Evolutionary conservation across 2,888 invertebrate species (phyloP), one percentile per base, ranked within the genome.

Genomic region (Epirrita christyi): DNA sequence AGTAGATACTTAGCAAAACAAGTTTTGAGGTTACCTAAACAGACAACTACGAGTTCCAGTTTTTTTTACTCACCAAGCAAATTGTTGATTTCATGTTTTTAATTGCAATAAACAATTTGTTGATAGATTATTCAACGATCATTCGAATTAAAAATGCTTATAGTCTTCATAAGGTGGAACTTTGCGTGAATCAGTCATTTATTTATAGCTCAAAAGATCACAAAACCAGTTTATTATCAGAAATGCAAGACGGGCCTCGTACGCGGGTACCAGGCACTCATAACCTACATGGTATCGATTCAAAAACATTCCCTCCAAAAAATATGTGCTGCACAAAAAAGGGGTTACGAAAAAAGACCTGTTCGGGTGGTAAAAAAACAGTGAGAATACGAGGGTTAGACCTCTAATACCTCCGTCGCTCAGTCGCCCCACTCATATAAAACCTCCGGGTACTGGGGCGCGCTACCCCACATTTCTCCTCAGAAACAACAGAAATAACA

Each of bases 321-420:
- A 79, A 83, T n/a, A 80, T 71, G 77, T 76, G 77, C 67, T 77
- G 72, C 70, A 84, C 75, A 85, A 86, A 87, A 88, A 91, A 88
- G 85, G 87, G 88, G 88, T 88, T 83, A 82, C 80, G 77, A 73
- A 72, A 50, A 69, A 71, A 75, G 84, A 88, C 88, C 86, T 87
- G 86, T 78, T 84, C 78, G 82, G 78, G 67, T 73, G 75, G 67
- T 64, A 81, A 83, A 84, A 86, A 85, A 83, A 77, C 76, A 81
- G 65, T 75, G 85, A 87, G 88, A 75, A 85, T 83, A 86, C 88
- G 89, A 89, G 89, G 89, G 88, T 80, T 80, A 80, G 81, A 80
- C 87, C 90, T 89, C 88, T 87, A n/a, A 89, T 91, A 89, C 89
- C 90, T 90, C 90, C 78, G 85, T 80, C 66, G 85, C 71, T 88